These are phyloP conservation scores for Panulirus ornatus DNA, from an alignment of 1,140 invertebrate genomes.

Conservation along the genomic window DNA sequence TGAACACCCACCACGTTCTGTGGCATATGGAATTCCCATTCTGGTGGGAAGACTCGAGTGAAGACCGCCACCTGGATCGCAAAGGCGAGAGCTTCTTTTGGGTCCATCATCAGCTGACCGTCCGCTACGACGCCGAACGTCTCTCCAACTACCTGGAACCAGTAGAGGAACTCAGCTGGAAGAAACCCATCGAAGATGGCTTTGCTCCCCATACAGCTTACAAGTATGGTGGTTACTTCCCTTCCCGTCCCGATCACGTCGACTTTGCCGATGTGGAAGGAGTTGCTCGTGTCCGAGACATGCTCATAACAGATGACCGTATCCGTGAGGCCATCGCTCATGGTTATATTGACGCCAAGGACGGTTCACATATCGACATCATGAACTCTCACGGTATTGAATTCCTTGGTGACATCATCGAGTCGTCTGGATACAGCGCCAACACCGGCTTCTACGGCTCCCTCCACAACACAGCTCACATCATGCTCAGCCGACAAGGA, in stretches of 20 bases:
- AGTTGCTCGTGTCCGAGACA: slow-evolving; percentile 45
- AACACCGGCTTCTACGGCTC: slow-evolving; percentile 44
- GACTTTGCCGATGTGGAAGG: slow-evolving; percentile 30
- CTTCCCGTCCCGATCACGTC: slow-evolving; percentile 47
- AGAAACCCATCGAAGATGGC: slow-evolving; percentile 49
- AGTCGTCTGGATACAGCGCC: slow-evolving; percentile 49
- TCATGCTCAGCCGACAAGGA: slow-evolving; percentile 43
- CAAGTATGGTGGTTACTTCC: slow-evolving; percentile 58
- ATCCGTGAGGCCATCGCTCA: slow-evolving; percentile 58
- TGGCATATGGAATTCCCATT: slow-evolving; percentile 66
- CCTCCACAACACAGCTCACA: slow-evolving; percentile 60
- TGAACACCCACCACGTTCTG: slow-evolving; percentile 62
- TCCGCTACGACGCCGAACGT: slow-evolving; percentile 53
- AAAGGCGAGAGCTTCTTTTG: slow-evolving; percentile 66
- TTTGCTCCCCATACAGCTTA: slow-evolving; percentile 61
- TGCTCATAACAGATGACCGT: slow-evolving; percentile 8
- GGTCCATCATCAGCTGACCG: slow-evolving; percentile 58
- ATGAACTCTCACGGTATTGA: slow-evolving; percentile 44
- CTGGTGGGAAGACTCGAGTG: slow-evolving; percentile 50
- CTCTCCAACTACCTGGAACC: slow-evolving; percentile 52
- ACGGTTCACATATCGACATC: slow-evolving; percentile 29
- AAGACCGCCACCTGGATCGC: slow-evolving; percentile 41
- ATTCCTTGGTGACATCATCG: slow-evolving; percentile 50
- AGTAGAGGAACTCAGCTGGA: slow-evolving; percentile 53
- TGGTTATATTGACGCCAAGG: slow-evolving; percentile 27